phyloP scores from a whole-genome alignment of 2,797 vertebrate species.

The Thalassophryne amazonica region DNA sequence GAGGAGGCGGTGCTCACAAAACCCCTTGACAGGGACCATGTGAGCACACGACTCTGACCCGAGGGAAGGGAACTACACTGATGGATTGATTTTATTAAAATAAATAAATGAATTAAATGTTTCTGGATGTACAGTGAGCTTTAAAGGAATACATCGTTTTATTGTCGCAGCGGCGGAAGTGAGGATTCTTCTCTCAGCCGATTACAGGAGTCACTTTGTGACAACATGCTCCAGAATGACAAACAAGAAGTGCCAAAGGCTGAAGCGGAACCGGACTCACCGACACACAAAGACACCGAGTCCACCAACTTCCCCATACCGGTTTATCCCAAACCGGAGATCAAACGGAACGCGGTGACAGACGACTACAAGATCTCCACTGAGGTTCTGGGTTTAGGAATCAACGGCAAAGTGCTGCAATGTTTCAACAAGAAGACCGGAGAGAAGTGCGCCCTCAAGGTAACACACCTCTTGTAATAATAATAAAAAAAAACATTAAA shows the following conservation, averaged over 20 bases:
- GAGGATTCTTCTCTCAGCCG: too few species aligned
- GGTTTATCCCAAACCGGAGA: conserved; percentile 78
- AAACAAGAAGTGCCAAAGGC: conserved; percentile 45
- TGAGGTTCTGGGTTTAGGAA: conserved; percentile 93
- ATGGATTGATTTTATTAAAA: too few species aligned
- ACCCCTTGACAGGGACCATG: conserved; percentile 48
- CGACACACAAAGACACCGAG: conserved; percentile 18
- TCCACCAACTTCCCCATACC: conserved; percentile 65
- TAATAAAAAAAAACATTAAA: too few species aligned
- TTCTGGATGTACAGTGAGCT: too few species aligned
- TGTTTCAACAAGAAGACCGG: conserved; percentile 89
- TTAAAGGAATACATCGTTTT: too few species aligned
- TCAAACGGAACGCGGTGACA: conserved; percentile 92
- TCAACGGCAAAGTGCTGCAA: conserved; percentile 97
- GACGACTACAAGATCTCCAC: conserved; percentile 95
- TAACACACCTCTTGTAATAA: too few species aligned
- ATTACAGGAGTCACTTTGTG: too few species aligned
- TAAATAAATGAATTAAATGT: too few species aligned
- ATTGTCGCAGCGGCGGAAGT: too few species aligned
- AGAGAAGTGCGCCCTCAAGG: conserved; percentile 96
- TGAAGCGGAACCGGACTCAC: conserved; percentile 46
- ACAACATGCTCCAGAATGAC: conserved; percentile 79
- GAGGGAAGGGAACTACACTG: too few species aligned
- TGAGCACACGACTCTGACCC: too few species aligned
- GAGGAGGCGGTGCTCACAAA: conserved; percentile 55